Percentiles rank a stretch among this genome's conserved stretches.
Evolutionary conservation across 2,113 vertebrate species (phyloP).

Genomic region (Enhydra lutris): DNA sequence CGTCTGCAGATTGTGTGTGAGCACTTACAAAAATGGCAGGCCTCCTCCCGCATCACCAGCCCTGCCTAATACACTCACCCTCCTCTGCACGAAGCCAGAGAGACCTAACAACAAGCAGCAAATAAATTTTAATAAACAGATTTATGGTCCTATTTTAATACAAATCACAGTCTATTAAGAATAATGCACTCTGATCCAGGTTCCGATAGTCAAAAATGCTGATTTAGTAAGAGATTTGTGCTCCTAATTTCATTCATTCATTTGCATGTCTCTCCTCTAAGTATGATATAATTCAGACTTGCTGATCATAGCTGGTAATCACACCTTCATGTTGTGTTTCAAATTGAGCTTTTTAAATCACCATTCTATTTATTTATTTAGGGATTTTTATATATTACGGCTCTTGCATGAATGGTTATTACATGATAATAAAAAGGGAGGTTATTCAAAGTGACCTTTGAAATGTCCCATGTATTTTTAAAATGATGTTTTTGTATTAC

Average conservation of each 20-base stretch:
- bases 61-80: slow-evolving; percentile 54
- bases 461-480: not conserved
- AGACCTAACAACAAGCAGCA: slow-evolving; percentile 48
- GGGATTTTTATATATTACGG: not conserved
- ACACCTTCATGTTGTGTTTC: not conserved
- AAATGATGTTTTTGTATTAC: not conserved
- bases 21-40: slow-evolving; percentile 54
- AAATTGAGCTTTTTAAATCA: slow-evolving; percentile 1
- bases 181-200: slow-evolving; percentile 57
- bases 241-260: slow-evolving; percentile 64
- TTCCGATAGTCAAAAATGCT: slow-evolving; percentile 56
- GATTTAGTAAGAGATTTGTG: slow-evolving; percentile 62
- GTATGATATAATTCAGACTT: slow-evolving; percentile 51
- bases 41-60: slow-evolving; percentile 56
- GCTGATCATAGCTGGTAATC: slow-evolving; percentile 55
- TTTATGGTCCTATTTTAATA: slow-evolving; percentile 64
- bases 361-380: slow-evolving; percentile 1
- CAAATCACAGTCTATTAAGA: slow-evolving; percentile 68
- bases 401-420: slow-evolving; percentile 2
- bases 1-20: slow-evolving; percentile 52
- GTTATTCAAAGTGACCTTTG: not conserved
- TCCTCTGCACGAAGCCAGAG: slow-evolving; percentile 65
- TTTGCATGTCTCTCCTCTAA: slow-evolving; percentile 62
- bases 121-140: slow-evolving; percentile 68
- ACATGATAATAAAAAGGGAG: slow-evolving; percentile 14